A percentile compares a stretch with the other conserved stretches of the same genome.
These are phyloP conservation scores for Nephila pilipes DNA, from an alignment of 1,140 invertebrate genomes.

Conservation along the genomic window DNA sequence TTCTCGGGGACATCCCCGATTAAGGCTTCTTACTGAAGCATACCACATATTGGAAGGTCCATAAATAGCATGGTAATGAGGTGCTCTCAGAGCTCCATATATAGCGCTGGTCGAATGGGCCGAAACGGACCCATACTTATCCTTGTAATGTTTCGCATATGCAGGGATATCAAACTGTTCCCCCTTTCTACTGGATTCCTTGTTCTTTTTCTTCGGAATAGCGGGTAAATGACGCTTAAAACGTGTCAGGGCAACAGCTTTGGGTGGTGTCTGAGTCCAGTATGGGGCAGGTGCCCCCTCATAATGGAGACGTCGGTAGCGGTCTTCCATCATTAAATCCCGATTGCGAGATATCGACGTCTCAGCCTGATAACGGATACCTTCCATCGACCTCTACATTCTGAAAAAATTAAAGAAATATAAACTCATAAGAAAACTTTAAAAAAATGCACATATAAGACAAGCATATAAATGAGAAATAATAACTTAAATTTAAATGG, in stretches of 20 bases:
- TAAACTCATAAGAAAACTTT: too few relatives aligned
- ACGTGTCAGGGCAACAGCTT: conserved; percentile 54
- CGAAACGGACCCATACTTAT: conserved; percentile 75
- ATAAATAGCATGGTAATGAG: conserved; percentile 69
- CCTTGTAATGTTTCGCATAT: conserved; percentile 65
- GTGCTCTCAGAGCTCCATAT: conserved; percentile 63
- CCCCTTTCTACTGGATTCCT: conserved; percentile 48
- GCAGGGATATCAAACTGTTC: conserved; percentile 53
- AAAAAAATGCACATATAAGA: too few relatives aligned
- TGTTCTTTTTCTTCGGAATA: conserved; percentile 66
- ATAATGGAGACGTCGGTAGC: conserved; percentile 72
- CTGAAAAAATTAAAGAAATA: conserved; percentile 38
- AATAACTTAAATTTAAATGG: too few relatives aligned
- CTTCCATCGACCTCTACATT: conserved; percentile 68
- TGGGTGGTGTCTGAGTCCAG: conserved; percentile 57
- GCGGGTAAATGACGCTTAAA: conserved; percentile 63
- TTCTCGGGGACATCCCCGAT: conserved; percentile 56
- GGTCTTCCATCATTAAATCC: conserved; percentile 68
- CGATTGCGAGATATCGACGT: conserved; percentile 48
- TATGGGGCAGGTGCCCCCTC: conserved; percentile 29
- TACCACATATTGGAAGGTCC: conserved; percentile 64
- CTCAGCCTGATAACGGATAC: conserved; percentile 57
- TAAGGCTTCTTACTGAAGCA: conserved; percentile 69
- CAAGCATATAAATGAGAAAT: too few relatives aligned
- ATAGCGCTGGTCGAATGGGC: conserved; percentile 73